A percentile compares a stretch with the other conserved stretches of the same genome.
These are phyloP conservation scores for Girardinichthys multiradiatus DNA, from an alignment of 2,113 vertebrate species.

Conservation along the genomic window DNA sequence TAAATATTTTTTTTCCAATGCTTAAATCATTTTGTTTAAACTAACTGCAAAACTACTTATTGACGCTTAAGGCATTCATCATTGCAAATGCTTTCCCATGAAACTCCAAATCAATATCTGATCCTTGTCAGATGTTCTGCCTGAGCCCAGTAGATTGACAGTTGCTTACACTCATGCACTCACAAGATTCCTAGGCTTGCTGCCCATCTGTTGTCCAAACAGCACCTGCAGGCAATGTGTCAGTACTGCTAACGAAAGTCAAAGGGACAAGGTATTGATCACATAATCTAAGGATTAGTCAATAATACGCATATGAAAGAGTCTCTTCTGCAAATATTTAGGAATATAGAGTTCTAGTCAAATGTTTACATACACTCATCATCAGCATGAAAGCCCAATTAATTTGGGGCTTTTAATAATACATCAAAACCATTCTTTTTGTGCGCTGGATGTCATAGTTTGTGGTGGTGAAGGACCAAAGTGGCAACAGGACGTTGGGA, in stretches of 20 bases:
- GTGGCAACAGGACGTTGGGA: no score
- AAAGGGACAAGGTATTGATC: slow-evolving; percentile 29
- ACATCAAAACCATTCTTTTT: no score
- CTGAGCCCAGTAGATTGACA: slow-evolving; percentile 39
- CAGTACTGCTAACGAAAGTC: slow-evolving; percentile 36
- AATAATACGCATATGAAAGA: slow-evolving; percentile 16
- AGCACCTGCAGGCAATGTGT: slow-evolving; percentile 13
- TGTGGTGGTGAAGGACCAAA: no score
- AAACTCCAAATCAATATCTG: slow-evolving; percentile 66
- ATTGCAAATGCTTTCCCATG: slow-evolving; percentile 33
- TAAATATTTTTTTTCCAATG: slow-evolving; percentile 11
- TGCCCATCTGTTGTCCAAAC: slow-evolving; percentile 34
- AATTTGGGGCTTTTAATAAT: no score
- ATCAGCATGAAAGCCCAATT: no score
- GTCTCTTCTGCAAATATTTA: not conserved
- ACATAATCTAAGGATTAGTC: slow-evolving; percentile 28
- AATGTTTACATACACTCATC: no score
- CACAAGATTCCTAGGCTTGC: not conserved
- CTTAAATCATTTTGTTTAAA: slow-evolving; percentile 8
- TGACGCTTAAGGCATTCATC: slow-evolving; percentile 51
- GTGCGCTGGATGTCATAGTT: no score
- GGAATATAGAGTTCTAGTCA: not conserved
- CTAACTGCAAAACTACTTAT: slow-evolving; percentile 46
- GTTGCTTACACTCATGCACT: slow-evolving; percentile 2
- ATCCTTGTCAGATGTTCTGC: slow-evolving; percentile 48